Conservation (phyloP, 2,888 invertebrate species). For the Harmothoe impar region DNA sequence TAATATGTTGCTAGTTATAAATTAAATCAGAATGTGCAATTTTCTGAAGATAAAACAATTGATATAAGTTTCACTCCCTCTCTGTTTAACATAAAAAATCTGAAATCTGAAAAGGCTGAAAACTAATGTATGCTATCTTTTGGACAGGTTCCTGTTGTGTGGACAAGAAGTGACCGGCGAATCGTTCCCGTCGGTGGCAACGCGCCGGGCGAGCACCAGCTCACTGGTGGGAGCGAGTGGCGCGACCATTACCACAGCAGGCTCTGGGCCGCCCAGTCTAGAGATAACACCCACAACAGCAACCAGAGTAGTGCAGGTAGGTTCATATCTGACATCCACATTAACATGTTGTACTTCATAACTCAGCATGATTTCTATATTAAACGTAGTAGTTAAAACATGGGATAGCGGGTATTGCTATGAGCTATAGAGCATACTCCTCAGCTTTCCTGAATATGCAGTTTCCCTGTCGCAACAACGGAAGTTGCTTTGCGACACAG, state of each 20-base stretch:
- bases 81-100: too few relatives aligned
- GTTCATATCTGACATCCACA: too few relatives aligned
- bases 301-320: slow-evolving; percentile 80
- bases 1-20: slow-evolving; percentile 25
- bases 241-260: slow-evolving; percentile 71
- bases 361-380: not conserved
- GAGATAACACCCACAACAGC: slow-evolving; percentile 73
- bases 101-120: too few relatives aligned
- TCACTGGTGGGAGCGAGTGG: slow-evolving; percentile 68
- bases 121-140: not conserved
- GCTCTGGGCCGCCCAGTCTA: slow-evolving; percentile 69
- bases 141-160: slow-evolving; percentile 82
- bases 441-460: too few relatives aligned
- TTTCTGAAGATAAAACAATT: too few relatives aligned
- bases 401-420: too few relatives aligned
- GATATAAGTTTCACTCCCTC: too few relatives aligned
- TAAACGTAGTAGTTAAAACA: not conserved
- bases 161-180: slow-evolving; percentile 82
- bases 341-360: not conserved
- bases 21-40: too few relatives aligned
- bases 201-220: slow-evolving; percentile 64
- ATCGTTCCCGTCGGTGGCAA: slow-evolving; percentile 67
- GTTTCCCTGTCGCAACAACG: too few relatives aligned
- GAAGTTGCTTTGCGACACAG: too few relatives aligned
- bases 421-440: too few relatives aligned